These are phyloP conservation scores for Drosophila hydei DNA, from an alignment of 1,140 invertebrate genomes.

Conservation along the genomic window DNA sequence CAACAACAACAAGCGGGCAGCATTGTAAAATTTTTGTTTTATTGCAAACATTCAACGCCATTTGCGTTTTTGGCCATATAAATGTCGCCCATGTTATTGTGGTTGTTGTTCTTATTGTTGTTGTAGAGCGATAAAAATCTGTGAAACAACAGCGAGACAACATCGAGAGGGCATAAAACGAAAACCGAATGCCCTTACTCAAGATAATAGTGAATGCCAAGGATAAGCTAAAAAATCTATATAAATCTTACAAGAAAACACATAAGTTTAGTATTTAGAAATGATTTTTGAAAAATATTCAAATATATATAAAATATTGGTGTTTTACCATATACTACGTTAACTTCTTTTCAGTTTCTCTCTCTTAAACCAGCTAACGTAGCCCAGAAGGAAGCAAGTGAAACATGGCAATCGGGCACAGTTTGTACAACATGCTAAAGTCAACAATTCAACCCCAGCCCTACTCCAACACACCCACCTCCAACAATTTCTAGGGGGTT, in stretches of 20 bases:
- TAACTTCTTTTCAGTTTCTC: background rate
- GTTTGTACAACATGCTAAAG: slow-evolving; percentile 58
- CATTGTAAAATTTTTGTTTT: slow-evolving; percentile 75
- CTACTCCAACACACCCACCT: background rate
- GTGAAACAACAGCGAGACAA: slow-evolving; percentile 48
- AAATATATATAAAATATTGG: too few relatives aligned
- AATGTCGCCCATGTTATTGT: slow-evolving; percentile 50
- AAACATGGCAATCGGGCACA: slow-evolving; percentile 16
- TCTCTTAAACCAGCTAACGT: background rate
- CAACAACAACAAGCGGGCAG: slow-evolving; percentile 35
- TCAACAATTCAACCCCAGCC: slow-evolving; percentile 31
- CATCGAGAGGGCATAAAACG: background rate
- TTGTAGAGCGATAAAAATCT: slow-evolving; percentile 66
- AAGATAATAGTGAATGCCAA: background rate
- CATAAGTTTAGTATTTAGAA: too few relatives aligned
- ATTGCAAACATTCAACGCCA: slow-evolving; percentile 77
- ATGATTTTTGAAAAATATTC: too few relatives aligned
- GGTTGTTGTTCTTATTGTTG: slow-evolving; percentile 42
- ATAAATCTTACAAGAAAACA: background rate
- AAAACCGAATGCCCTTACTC: slow-evolving; percentile 2
- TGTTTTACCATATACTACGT: background rate
- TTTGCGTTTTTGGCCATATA: slow-evolving; percentile 68
- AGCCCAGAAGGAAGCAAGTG: slow-evolving; percentile 11
- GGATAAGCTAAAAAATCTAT: background rate
- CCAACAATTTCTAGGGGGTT: slow-evolving; percentile 40